Evolutionary conservation across 1,140 invertebrate genomes (phyloP).

Genomic region (Kradibia gibbosae): DNA sequence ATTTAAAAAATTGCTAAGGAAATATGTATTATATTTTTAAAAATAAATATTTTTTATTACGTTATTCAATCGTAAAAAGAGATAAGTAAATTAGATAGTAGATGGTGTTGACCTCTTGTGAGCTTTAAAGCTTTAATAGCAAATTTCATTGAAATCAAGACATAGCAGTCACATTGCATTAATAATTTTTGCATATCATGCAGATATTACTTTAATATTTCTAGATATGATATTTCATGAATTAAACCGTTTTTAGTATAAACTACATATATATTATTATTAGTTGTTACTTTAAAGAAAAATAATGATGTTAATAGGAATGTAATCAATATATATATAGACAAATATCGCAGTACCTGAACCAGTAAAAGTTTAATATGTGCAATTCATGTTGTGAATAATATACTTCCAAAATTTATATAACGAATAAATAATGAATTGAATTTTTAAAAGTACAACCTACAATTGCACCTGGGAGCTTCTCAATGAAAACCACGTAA

Average conservation of each 20-base stretch:
- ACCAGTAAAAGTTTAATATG: neutral
- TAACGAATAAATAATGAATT: conserved; percentile 17
- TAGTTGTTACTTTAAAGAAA: too few species aligned
- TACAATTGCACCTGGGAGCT: neutral
- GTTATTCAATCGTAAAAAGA: neutral
- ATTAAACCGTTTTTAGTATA: neutral
- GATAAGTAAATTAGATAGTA: neutral
- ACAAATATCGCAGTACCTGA: neutral
- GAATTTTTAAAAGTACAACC: conserved; percentile 16
- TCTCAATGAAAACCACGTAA: neutral
- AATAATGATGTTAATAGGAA: conserved; percentile 30
- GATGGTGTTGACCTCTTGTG: neutral
- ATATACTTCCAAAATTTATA: conserved; percentile 29
- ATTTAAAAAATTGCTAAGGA: too few species aligned
- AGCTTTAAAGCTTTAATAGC: neutral
- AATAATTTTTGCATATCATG: neutral
- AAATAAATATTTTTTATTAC: neutral
- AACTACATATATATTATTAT: neutral
- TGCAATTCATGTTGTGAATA: neutral
- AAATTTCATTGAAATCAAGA: neutral
- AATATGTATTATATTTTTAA: too few species aligned
- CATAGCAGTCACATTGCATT: neutral
- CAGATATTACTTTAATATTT: neutral
- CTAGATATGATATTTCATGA: neutral
- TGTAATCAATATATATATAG: neutral